Conservation (phyloP, 2,888 invertebrate genomes). For the Druceiella hillmani region DNA sequence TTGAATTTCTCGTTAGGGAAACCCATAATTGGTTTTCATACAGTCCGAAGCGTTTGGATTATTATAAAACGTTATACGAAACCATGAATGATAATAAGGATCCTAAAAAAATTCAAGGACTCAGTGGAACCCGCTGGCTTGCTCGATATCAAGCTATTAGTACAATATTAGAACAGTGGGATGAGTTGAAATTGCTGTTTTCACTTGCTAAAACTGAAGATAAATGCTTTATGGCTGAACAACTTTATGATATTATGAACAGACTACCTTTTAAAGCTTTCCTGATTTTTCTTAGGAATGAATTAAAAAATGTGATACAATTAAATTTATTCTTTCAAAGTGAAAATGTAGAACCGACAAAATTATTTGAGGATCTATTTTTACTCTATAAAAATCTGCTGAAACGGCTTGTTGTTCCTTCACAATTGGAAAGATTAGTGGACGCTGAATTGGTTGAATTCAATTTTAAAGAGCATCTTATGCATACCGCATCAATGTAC, state of each 20-base stretch:
- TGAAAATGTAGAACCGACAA: conserved; percentile 22
- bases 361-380: too few relatives aligned
- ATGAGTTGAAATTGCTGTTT: conserved; percentile 26
- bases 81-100: conserved; percentile 19
- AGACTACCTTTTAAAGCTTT: conserved; percentile 20
- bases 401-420: conserved; percentile 24
- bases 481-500: conserved; percentile 25
- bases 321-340: conserved; percentile 25
- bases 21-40: conserved; percentile 25
- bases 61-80: conserved; percentile 23
- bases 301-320: conserved; percentile 23
- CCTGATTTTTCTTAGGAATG: conserved; percentile 22
- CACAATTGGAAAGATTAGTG: conserved; percentile 23
- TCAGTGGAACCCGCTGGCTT: conserved; percentile 25
- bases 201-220: conserved; percentile 22
- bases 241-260: conserved; percentile 23
- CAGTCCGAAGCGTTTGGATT: conserved; percentile 23
- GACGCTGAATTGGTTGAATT: conserved; percentile 22
- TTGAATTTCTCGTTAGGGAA: conserved; percentile 25
- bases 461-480: conserved; percentile 24
- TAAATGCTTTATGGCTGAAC: conserved; percentile 24
- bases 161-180: conserved; percentile 27
- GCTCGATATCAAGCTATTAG: conserved; percentile 22
- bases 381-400: conserved; percentile 23
- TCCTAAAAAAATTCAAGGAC: conserved; percentile 22